These are phyloP conservation scores for Helicoverpa assulta DNA, from an alignment of 2,888 invertebrate species.

Conservation along the genomic window DNA sequence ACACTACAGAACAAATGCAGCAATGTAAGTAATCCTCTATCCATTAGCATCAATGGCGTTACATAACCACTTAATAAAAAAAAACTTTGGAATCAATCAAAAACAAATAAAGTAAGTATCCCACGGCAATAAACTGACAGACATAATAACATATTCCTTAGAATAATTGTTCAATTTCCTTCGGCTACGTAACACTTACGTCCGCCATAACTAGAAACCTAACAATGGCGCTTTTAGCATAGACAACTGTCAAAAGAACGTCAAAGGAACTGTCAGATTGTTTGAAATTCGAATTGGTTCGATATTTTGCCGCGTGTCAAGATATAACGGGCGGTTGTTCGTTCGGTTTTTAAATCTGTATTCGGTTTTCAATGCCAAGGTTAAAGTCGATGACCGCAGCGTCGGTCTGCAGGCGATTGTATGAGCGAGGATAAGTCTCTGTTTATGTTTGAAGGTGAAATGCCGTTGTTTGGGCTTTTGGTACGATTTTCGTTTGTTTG, in stretches of 20 bases:
- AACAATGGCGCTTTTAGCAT: conserved; percentile 16
- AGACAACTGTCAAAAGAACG: conserved; percentile 16
- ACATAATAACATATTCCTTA: conserved; percentile 53
- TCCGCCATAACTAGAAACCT: conserved; percentile 5
- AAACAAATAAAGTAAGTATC: conserved; percentile 54
- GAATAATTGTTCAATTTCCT: conserved; percentile 56
- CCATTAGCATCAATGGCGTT: conserved; percentile 28
- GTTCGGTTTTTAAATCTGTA: conserved; percentile 56
- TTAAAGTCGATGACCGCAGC: conserved; percentile 78
- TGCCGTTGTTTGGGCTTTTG: conserved; percentile 19
- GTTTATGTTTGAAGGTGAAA: conserved; percentile 27
- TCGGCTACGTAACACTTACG: conserved; percentile 12
- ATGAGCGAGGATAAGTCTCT: conserved; percentile 43
- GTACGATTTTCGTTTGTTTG: conserved; percentile 4
- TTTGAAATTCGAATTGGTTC: conserved; percentile 13
- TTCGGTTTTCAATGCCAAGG: conserved; percentile 80
- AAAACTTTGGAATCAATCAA: conserved; percentile 51
- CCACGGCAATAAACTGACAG: conserved; percentile 56
- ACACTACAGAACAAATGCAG: neutral
- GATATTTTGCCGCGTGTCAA: conserved; percentile 18
- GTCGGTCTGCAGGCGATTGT: conserved; percentile 68
- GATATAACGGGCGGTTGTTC: conserved; percentile 63
- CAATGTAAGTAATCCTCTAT: conserved; percentile 23
- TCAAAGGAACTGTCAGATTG: conserved; percentile 18
- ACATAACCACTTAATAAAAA: conserved; percentile 46